These are phyloP conservation scores for Timema podura DNA, from an alignment of 2,888 invertebrate genomes.

Conservation along the genomic window DNA sequence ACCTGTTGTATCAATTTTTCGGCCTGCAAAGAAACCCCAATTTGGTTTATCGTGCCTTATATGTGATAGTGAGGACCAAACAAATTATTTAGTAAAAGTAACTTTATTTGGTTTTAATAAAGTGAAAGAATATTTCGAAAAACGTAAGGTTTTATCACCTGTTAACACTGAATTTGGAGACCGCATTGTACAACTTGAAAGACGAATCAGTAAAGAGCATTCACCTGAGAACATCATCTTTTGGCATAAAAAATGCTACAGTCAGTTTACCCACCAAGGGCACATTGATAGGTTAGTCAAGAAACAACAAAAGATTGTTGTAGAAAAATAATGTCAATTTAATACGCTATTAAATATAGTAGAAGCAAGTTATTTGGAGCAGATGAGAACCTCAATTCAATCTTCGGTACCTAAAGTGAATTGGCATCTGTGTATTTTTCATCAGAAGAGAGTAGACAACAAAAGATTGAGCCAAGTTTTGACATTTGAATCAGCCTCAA, in stretches of 20 bases:
- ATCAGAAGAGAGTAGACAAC: neutral
- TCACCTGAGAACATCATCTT: neutral
- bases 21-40: no score
- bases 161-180: constrained; percentile 3
- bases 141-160: neutral
- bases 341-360: neutral
- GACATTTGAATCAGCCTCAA: neutral
- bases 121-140: neutral
- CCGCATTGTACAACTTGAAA: neutral
- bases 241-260: constrained; percentile 10
- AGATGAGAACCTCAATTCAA: neutral
- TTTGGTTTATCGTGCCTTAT: no score
- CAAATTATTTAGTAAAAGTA: no score
- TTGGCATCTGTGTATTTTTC: constrained; percentile 1
- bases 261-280: constrained; percentile 1
- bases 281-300: constrained; percentile 4
- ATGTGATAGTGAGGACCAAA: no score
- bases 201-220: neutral
- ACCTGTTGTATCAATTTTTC: no score
- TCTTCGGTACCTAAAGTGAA: neutral
- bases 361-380: neutral
- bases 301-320: neutral
- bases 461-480: neutral
- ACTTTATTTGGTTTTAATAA: no score
- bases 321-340: neutral